These are phyloP conservation scores for Tetranychus truncatus DNA, from an alignment of 2,888 invertebrate genomes.

Conservation along the genomic window DNA sequence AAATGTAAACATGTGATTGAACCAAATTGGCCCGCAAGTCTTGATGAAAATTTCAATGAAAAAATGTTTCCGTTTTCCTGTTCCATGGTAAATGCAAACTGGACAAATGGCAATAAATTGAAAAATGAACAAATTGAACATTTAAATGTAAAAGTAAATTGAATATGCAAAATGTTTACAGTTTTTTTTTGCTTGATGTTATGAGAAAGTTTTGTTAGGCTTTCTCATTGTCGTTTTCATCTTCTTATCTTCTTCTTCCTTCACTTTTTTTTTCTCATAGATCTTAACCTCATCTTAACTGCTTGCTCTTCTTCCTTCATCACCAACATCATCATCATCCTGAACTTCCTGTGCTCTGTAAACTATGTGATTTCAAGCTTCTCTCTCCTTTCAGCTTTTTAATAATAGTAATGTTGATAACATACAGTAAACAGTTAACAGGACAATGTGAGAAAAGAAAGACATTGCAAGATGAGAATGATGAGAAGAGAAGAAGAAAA, in stretches of 20 bases:
- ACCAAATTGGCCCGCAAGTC: too few species aligned
- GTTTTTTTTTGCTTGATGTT: too few species aligned
- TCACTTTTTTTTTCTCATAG: not conserved
- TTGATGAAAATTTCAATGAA: too few species aligned
- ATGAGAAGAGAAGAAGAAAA: not conserved
- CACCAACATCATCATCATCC: not conserved
- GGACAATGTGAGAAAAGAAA: not conserved
- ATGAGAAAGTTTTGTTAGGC: not conserved
- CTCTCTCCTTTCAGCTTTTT: not conserved
- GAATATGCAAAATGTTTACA: too few species aligned
- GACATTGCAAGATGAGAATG: not conserved
- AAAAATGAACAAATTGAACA: too few species aligned
- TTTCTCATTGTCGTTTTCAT: not conserved
- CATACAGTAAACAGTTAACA: not conserved
- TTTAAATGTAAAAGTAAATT: too few species aligned
- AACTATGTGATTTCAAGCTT: not conserved
- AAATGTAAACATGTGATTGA: too few species aligned
- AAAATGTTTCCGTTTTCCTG: too few species aligned
- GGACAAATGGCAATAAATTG: too few species aligned
- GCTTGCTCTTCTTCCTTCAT: not conserved
- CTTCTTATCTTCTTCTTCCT: not conserved
- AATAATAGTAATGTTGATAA: not conserved
- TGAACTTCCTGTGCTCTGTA: not conserved
- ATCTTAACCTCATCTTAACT: not conserved
- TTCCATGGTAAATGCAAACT: too few species aligned